Evolutionary conservation across 1,140 invertebrate species (phyloP), one percentile per base, ranked within the genome.

Genomic region (Solenopsis fugax): DNA sequence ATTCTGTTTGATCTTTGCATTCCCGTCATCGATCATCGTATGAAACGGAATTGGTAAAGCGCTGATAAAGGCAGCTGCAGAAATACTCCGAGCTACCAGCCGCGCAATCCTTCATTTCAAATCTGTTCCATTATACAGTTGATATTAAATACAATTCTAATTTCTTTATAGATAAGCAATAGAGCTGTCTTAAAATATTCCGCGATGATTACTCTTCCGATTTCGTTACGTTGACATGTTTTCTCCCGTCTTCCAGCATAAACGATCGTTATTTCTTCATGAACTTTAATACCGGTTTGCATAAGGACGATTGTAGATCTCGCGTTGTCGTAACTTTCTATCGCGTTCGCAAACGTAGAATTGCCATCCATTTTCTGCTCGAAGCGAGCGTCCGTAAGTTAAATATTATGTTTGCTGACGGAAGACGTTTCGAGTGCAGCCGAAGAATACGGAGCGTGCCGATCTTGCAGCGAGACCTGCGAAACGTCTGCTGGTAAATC

Each of bases 401-500:
- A 89, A 90, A 90, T 90, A 89, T 90, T 90, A 89, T 89, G 88
- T 90, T 89, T 90, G 88, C 85, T 75, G 85, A 87, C 75, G 56
- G 50, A 72, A 78, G 85, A 87, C 77, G 76, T 89, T 82, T 62
- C 69, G 48, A 84, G 62, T 56, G 52, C 29, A 58, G 24, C 71
- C 65, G 56, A 77, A 64, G 45, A 64, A 71, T 56, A 62, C 52
- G 60, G 50, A 89, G 85, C 77, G 85, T 85, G 88, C 58, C 88
- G 85, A 87, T 87, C 81, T 76, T 65, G 65, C 77, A 73, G 21
- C 64, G 45, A 84, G 88, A 81, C 77, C 58, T 58, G 54, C 52
- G 84, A 87, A 54, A 58, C 71, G 76, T 62, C 54, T 41, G 75
- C 65, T 76, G 21, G 50, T 82, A 89, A 89, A 82, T 87, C 88